These are phyloP conservation scores for Amphibalanus amphitrite DNA, from an alignment of 1,140 invertebrate species.

Conservation along the genomic window DNA sequence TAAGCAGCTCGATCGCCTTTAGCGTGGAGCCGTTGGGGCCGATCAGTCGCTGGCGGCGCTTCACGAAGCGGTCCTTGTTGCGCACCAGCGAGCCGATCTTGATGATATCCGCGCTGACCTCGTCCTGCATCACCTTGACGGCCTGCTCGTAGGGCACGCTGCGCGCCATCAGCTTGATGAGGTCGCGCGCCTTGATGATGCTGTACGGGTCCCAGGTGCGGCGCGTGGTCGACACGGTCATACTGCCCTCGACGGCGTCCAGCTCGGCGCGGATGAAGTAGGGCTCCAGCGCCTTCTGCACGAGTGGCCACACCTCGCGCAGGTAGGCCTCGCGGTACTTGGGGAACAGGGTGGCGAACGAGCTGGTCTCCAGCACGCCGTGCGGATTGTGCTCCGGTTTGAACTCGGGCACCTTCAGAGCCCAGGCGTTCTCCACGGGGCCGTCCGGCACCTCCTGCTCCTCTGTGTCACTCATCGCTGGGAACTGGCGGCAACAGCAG, in stretches of 20 bases:
- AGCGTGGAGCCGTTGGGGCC: constrained; percentile 93
- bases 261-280: constrained; percentile 74
- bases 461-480: not conserved
- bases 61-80: constrained; percentile 91
- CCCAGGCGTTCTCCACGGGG: constrained; percentile 68
- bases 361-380: constrained; percentile 55
- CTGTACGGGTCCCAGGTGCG: constrained; percentile 99
- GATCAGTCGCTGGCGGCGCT: constrained; percentile 82
- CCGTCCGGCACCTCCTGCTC: constrained; percentile 9
- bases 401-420: constrained; percentile 76
- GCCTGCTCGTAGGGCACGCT: constrained; percentile 97
- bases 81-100: constrained; percentile 82
- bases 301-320: constrained; percentile 85
- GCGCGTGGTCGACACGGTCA: constrained; percentile 85
- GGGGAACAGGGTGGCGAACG: constrained; percentile 64
- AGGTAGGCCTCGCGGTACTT: constrained; percentile 95
- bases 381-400: constrained; percentile 77
- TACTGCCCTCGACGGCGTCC: constrained; percentile 86
- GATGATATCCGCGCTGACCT: constrained; percentile 85
- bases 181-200: constrained; percentile 88
- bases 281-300: constrained; percentile 62
- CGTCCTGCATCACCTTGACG: constrained; percentile 57
- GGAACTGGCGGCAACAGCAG: no score
- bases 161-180: constrained; percentile 85
- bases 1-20: constrained; percentile 95